Conservation (phyloP, 2,888 invertebrate genomes). For the Lamellibrachia satsuma region DNA sequence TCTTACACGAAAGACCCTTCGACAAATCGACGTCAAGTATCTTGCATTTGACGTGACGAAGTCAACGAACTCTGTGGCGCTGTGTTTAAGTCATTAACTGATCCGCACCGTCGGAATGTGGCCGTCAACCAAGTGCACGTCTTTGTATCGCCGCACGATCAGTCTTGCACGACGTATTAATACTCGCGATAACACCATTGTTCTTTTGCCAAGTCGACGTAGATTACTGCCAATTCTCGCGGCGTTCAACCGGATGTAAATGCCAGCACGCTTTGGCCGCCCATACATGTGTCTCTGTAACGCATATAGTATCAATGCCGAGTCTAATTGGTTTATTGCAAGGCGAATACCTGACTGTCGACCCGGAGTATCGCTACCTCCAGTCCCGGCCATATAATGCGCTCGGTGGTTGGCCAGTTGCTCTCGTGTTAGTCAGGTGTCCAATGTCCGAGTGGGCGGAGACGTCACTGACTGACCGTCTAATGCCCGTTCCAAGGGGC, state of each 20-base stretch:
- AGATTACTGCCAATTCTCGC: constrained; percentile 2
- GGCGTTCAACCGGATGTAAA: neutral
- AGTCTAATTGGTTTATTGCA: constrained; percentile 3
- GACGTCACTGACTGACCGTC: neutral
- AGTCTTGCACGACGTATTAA: neutral
- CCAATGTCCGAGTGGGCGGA: neutral
- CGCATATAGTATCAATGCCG: neutral
- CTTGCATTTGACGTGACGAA: neutral
- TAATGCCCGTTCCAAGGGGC: neutral
- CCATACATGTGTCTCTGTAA: neutral
- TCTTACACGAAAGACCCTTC: neutral
- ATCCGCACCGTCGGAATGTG: neutral
- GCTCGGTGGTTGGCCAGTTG: neutral
- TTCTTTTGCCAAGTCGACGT: neutral
- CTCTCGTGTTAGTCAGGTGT: neutral
- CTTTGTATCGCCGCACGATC: neutral
- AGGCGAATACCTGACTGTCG: neutral
- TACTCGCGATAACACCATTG: neutral
- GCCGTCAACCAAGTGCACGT: neutral
- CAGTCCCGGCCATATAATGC: neutral
- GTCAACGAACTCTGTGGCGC: neutral
- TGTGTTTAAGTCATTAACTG: neutral
- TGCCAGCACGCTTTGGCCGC: neutral
- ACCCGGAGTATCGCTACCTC: neutral
- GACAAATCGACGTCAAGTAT: neutral